Evolutionary conservation across 2,113 vertebrate species (phyloP).

Genomic region (Ceuthmochares aereus): DNA sequence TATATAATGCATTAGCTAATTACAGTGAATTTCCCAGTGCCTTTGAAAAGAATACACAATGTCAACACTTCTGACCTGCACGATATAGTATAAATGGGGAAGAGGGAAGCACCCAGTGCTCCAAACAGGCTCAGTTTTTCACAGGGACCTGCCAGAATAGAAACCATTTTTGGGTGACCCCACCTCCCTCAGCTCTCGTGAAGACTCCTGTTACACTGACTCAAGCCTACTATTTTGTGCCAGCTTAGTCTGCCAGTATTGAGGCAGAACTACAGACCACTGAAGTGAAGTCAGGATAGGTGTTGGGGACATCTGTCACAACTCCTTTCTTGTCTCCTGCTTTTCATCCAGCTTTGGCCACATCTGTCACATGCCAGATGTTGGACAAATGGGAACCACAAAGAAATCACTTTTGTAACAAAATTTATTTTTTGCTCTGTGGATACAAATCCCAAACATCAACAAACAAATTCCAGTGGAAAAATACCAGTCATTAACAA

Average conservation of each 20-base stretch:
- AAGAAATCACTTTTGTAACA: slow-evolving; percentile 74
- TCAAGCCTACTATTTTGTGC: background rate
- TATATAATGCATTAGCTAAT: background rate
- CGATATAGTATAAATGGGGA: accelerated
- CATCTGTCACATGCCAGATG: background rate
- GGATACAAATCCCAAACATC: slow-evolving; percentile 84
- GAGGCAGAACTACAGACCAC: background rate
- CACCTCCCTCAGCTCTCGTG: background rate
- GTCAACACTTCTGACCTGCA: background rate
- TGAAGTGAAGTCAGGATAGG: background rate
- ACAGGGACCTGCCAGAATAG: background rate
- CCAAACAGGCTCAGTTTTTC: background rate
- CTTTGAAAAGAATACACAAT: background rate
- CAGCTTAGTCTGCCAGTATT: background rate
- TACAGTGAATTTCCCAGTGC: background rate
- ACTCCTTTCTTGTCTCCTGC: background rate
- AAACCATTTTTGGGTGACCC: background rate
- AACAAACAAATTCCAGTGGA: slow-evolving; percentile 86
- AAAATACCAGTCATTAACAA: slow-evolving; percentile 90
- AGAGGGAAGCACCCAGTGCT: accelerated
- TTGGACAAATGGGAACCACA: background rate
- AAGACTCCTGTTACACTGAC: background rate
- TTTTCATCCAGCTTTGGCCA: background rate
- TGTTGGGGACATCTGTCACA: background rate
- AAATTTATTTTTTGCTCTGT: slow-evolving; percentile 85